Conservation (phyloP, 2,888 invertebrate genomes). For the Eledone cirrhosa region DNA sequence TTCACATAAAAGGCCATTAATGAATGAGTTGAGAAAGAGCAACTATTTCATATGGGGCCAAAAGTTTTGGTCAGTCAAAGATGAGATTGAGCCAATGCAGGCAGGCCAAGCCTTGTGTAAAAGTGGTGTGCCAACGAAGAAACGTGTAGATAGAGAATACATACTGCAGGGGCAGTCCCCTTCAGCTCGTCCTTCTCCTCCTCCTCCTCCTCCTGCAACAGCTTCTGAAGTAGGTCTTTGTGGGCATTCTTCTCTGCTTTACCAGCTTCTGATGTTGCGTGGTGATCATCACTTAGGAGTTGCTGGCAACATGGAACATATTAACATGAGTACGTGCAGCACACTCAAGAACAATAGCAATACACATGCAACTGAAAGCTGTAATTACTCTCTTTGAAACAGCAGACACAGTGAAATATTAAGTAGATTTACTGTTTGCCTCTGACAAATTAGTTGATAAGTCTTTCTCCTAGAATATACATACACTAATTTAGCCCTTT, state of each 20-base stretch:
- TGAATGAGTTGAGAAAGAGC: too few species aligned
- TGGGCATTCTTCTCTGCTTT: slow-evolving; percentile 48
- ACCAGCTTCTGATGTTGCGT: slow-evolving; percentile 28
- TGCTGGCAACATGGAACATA: slow-evolving; percentile 45
- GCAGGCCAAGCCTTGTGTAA: slow-evolving; percentile 8
- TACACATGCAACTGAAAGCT: background rate
- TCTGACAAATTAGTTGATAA: too few species aligned
- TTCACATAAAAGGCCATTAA: too few species aligned
- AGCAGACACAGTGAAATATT: background rate
- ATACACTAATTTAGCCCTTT: too few species aligned
- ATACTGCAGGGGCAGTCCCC: slow-evolving; percentile 55
- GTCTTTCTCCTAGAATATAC: too few species aligned
- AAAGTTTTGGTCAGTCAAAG: too few species aligned
- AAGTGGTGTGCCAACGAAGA: slow-evolving; percentile 30
- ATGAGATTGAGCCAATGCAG: too few species aligned
- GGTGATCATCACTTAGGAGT: slow-evolving; percentile 51
- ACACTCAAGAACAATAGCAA: background rate
- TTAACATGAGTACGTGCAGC: background rate
- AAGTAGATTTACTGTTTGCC: too few species aligned
- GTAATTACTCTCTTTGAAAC: background rate
- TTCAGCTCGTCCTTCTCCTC: slow-evolving; percentile 40
- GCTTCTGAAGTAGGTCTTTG: slow-evolving; percentile 74
- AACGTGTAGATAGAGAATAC: slow-evolving; percentile 34
- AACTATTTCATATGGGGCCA: too few species aligned
- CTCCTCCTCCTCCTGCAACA: slow-evolving; percentile 65